A percentile compares a stretch with the other conserved stretches of the same genome.
Conservation (phyloP, 2,113 vertebrate species). For the Catharus minimus region DNA sequence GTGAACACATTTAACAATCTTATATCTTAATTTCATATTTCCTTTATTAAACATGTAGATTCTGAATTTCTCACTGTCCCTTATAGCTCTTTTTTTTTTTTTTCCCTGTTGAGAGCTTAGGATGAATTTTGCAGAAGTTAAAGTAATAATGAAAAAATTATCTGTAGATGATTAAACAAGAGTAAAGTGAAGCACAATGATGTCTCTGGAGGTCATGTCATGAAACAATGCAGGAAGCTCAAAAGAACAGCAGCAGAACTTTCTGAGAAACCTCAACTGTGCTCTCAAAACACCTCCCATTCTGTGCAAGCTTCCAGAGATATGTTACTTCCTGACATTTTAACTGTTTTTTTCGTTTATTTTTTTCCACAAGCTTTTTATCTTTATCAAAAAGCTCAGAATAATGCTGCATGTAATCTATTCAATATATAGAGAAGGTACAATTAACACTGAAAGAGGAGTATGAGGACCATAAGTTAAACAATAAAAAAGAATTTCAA, state of each 20-base stretch:
- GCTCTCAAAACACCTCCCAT: neutral
- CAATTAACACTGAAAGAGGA: neutral
- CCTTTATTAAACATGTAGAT: neutral
- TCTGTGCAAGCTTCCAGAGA: neutral
- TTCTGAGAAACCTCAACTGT: neutral
- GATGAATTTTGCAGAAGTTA: neutral
- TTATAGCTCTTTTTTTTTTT: neutral
- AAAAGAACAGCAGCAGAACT: neutral
- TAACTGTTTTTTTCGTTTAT: neutral
- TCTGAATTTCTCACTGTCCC: neutral
- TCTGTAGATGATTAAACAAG: neutral
- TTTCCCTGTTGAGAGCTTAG: neutral
- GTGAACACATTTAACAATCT: neutral
- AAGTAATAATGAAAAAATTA: neutral
- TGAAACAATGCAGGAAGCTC: neutral
- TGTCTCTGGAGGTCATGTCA: neutral
- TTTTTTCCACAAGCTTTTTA: neutral
- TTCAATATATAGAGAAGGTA: neutral
- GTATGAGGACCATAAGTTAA: neutral
- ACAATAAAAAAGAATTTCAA: neutral
- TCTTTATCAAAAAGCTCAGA: neutral
- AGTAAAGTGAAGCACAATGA: neutral
- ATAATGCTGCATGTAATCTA: neutral
- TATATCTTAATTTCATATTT: neutral
- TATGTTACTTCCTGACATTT: neutral